phyloP scores from a whole-genome alignment of 2,888 invertebrate genomes.

The Cremastobaeus sp. region DNA sequence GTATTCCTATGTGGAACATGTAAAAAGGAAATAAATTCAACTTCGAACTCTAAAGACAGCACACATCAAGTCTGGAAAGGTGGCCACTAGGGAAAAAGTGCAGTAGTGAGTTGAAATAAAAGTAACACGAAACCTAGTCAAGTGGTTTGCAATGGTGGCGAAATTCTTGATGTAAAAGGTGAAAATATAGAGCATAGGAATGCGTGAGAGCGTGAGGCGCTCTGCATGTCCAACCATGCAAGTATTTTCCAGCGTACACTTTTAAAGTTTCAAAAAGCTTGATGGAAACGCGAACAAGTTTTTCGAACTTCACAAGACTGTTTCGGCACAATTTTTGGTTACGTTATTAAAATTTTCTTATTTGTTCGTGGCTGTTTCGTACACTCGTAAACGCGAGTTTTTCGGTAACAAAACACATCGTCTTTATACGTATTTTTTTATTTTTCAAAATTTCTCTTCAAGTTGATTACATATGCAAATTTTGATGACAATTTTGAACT shows the following conservation, averaged over 20 bases:
- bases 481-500: too few relatives aligned
- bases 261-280: constrained; percentile 43
- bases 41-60: constrained; percentile 52
- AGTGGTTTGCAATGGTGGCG: constrained; percentile 53
- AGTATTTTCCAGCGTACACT: constrained; percentile 46
- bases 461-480: too few relatives aligned
- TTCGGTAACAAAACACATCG: too few relatives aligned
- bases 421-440: too few relatives aligned
- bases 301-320: constrained; percentile 13
- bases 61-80: constrained; percentile 52
- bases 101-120: constrained; percentile 58
- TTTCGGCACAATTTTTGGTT: constrained; percentile 15
- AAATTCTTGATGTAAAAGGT: constrained; percentile 48
- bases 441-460: too few relatives aligned
- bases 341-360: constrained; percentile 9
- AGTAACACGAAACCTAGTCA: constrained; percentile 61
- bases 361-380: constrained; percentile 16
- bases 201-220: constrained; percentile 56
- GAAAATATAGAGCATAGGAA: constrained; percentile 52
- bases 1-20: constrained; percentile 53
- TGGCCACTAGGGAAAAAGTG: constrained; percentile 52
- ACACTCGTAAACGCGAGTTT: too few relatives aligned
- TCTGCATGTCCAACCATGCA: constrained; percentile 49
- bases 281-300: constrained; percentile 23
- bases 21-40: constrained; percentile 58